phyloP scores from a whole-genome alignment of 2,113 vertebrate species.

The Phalacrocorax brasilianus region DNA sequence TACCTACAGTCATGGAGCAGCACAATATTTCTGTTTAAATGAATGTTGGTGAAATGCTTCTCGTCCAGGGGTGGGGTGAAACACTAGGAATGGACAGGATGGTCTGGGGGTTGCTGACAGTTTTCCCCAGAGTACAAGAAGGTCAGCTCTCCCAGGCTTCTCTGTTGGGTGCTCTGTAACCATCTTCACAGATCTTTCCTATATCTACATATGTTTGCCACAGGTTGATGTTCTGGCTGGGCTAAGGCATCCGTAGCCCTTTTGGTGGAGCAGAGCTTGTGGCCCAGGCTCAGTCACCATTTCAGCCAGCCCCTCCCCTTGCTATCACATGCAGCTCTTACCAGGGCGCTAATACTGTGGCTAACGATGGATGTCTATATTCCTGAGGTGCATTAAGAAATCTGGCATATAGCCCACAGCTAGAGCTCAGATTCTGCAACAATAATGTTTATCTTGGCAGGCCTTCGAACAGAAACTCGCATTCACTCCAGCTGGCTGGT shows the following conservation, averaged over 20 bases:
- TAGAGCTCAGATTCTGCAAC: neutral
- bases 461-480: neutral
- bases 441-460: slow-evolving; percentile 12
- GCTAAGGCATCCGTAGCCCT: accelerated
- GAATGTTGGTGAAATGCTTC: neutral
- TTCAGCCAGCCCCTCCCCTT: neutral
- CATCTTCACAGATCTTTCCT: neutral
- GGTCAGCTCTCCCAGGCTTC: neutral
- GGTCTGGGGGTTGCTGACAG: neutral
- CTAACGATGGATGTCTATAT: neutral
- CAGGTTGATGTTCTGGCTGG: neutral
- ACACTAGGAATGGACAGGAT: neutral
- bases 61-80: neutral
- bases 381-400: neutral
- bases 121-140: neutral
- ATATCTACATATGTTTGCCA: neutral
- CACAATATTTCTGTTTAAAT: neutral
- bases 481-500: neutral
- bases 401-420: neutral
- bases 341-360: neutral
- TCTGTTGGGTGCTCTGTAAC: neutral
- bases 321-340: neutral
- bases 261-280: neutral
- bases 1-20: neutral
- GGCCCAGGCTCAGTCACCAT: neutral